These are phyloP conservation scores for Micromussa lordhowensis DNA, from an alignment of 92 coral and sea anemone species.

Conservation along the genomic window DNA sequence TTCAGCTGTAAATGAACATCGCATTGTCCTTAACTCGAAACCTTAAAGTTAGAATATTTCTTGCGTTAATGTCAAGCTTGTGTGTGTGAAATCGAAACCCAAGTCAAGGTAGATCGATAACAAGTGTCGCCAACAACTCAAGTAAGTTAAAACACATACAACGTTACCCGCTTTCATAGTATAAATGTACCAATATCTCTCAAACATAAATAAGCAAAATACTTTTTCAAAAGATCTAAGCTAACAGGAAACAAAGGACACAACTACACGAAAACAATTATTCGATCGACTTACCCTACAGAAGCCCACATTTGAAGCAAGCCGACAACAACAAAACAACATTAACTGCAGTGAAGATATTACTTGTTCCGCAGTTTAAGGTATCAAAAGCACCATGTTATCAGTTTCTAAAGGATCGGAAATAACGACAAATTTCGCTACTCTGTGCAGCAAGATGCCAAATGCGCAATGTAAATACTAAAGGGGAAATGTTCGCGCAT, in stretches of 20 bases:
- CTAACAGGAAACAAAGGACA: not conserved
- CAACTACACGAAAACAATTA: not conserved
- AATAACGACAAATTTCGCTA: not conserved
- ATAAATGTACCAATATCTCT: not conserved
- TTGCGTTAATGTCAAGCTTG: too few species aligned
- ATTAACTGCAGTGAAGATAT: not conserved
- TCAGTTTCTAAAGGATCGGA: not conserved
- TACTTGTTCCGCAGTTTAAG: not conserved
- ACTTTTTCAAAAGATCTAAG: not conserved
- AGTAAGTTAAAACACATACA: not conserved
- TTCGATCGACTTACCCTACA: not conserved
- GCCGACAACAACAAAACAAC: conserved; percentile 4
- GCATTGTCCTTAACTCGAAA: not conserved
- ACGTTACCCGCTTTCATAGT: not conserved
- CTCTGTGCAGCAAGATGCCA: not conserved
- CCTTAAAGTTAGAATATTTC: not conserved
- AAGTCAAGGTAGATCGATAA: not conserved
- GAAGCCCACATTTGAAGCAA: not conserved
- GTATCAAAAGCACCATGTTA: not conserved
- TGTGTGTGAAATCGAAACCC: not conserved
- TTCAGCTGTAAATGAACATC: not conserved
- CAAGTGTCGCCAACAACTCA: not conserved
- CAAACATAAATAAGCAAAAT: not conserved
- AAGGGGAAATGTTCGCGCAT: conserved; percentile 9
- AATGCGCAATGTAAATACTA: conserved; percentile 22